Conservation (phyloP, 2,888 invertebrate genomes). For the Sinhomidia bicolor region DNA sequence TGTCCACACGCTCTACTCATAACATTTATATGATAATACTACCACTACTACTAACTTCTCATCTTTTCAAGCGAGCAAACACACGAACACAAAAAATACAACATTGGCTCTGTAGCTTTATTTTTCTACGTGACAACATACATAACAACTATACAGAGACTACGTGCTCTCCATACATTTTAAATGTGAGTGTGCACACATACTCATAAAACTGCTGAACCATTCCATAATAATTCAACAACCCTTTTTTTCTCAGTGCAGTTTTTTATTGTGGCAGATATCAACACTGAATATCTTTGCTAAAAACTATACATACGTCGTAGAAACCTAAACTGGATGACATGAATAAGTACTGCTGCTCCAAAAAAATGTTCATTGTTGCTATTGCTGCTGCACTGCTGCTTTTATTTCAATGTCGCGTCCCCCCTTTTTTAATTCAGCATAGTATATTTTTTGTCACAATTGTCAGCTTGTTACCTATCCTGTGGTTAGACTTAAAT, state of each 20-base stretch:
- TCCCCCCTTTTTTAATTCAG: no score
- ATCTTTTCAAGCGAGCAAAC: no score
- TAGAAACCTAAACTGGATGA: no score
- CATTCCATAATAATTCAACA: not conserved
- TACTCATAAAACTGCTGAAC: constrained; percentile 1
- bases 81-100: constrained; percentile 29
- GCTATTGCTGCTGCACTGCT: not conserved
- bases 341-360: not conserved
- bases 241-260: constrained; percentile 53
- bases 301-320: no score
- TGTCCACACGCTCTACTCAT: not conserved
- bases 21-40: no score
- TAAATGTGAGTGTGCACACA: not conserved
- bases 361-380: constrained; percentile 20
- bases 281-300: constrained; percentile 49
- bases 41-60: no score
- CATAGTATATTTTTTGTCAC: no score
- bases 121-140: constrained; percentile 54
- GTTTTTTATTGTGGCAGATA: constrained; percentile 56
- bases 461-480: constrained; percentile 48
- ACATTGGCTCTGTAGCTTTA: constrained; percentile 12
- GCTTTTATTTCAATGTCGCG: no score
- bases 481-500: constrained; percentile 14
- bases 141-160: no score
- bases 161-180: constrained; percentile 49